These are phyloP conservation scores for Bryconaethiops microstoma DNA, from an alignment of 2,797 vertebrate species.

Conservation along the genomic window DNA sequence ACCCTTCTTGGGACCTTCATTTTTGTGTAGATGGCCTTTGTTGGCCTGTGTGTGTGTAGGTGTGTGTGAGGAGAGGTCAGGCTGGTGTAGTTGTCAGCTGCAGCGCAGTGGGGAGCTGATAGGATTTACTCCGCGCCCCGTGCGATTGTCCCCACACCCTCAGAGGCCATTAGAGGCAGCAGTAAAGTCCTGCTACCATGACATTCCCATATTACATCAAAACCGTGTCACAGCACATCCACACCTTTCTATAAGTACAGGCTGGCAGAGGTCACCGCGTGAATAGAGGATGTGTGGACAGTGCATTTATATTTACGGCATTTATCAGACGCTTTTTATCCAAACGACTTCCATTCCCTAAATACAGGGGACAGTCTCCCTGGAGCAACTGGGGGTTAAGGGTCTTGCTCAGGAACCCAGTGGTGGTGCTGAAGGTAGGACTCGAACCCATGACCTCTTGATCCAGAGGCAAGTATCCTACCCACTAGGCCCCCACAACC, in stretches of 20 bases:
- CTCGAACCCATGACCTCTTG: too few relatives aligned
- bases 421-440: too few relatives aligned
- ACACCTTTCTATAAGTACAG: constrained; percentile 49
- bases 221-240: constrained; percentile 49
- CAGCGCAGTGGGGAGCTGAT: constrained; percentile 59
- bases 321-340: too few relatives aligned
- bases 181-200: constrained; percentile 52
- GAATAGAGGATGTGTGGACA: constrained; percentile 25
- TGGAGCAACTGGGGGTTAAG: too few relatives aligned
- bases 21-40: too few relatives aligned
- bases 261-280: constrained; percentile 41
- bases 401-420: too few relatives aligned
- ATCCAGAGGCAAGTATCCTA: too few relatives aligned
- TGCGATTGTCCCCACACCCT: constrained; percentile 55
- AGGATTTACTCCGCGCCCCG: constrained; percentile 63
- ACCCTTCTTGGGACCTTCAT: neutral
- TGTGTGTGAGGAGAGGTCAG: constrained; percentile 57
- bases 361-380: too few relatives aligned
- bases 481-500: too few relatives aligned
- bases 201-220: constrained; percentile 62
- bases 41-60: constrained; percentile 28
- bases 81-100: constrained; percentile 62
- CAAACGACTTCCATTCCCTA: too few relatives aligned
- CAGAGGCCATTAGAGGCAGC: constrained; percentile 56
- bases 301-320: too few relatives aligned